These are phyloP conservation scores for Porites cylindrica DNA, from an alignment of 92 coral and sea anemone genomes.

Conservation along the genomic window DNA sequence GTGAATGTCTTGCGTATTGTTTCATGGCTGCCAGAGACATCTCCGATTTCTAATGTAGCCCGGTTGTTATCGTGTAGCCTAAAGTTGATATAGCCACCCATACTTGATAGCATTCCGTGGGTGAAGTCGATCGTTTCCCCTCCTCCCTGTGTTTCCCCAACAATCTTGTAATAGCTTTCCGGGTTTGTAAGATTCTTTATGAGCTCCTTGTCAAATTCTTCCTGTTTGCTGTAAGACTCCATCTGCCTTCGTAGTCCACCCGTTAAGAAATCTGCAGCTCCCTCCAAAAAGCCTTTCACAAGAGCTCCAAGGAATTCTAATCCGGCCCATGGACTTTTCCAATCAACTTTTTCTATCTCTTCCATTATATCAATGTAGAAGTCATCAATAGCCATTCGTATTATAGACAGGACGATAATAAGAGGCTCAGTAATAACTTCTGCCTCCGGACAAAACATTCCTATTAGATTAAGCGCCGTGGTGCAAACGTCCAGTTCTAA, in stretches of 20 bases:
- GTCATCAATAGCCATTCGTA: conserved; percentile 68
- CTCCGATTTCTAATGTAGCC: conserved; percentile 48
- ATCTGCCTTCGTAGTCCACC: conserved; percentile 69
- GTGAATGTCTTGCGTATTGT: conserved; percentile 25
- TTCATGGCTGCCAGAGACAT: conserved; percentile 28
- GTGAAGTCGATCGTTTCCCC: conserved; percentile 62
- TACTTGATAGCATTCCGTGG: conserved; percentile 43
- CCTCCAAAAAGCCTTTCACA: conserved; percentile 55
- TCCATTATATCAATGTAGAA: conserved; percentile 61
- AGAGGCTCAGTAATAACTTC: conserved; percentile 59
- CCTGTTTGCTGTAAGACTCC: conserved; percentile 42
- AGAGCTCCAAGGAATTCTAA: conserved; percentile 63
- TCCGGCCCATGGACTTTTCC: conserved; percentile 75
- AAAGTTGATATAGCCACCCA: conserved; percentile 49
- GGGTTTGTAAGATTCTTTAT: conserved; percentile 40
- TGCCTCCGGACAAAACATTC: conserved; percentile 66
- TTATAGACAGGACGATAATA: conserved; percentile 51
- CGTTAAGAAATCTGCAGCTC: conserved; percentile 58
- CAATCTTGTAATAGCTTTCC: conserved; percentile 39
- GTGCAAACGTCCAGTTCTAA: conserved; percentile 65
- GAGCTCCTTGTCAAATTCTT: conserved; percentile 41
- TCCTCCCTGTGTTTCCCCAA: conserved; percentile 42
- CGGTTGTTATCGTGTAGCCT: conserved; percentile 30
- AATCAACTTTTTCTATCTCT: conserved; percentile 65
- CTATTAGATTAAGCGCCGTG: conserved; percentile 53